phyloP scores from a whole-genome alignment of 2,797 vertebrate genomes.

The Heteromormyrus szaboi region DNA sequence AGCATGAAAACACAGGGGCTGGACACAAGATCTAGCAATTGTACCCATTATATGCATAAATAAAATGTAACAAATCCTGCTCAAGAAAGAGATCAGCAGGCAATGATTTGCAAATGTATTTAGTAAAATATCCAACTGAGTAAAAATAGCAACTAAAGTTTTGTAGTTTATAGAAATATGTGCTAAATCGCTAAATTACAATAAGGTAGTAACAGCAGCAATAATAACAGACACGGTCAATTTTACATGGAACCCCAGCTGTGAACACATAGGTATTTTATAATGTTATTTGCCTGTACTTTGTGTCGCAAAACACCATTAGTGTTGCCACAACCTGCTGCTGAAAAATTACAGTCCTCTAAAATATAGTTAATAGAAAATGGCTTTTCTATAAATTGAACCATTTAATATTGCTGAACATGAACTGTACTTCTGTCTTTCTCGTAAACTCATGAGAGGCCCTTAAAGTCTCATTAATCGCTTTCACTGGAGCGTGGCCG shows the following conservation, averaged over 20 bases:
- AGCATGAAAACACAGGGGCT: not conserved
- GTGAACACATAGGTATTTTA: not conserved
- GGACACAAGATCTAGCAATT: not conserved
- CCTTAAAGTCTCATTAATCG: constrained; percentile 1
- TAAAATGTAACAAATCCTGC: not conserved
- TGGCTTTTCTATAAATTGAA: not conserved
- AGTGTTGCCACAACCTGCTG: not conserved
- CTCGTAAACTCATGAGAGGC: not conserved
- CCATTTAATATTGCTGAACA: not conserved
- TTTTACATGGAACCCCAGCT: not conserved
- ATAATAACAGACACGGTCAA: not conserved
- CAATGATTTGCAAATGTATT: not conserved
- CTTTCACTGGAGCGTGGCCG: not conserved
- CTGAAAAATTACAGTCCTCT: not conserved
- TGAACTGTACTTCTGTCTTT: not conserved
- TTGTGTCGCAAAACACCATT: not conserved
- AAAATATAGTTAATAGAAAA: not conserved
- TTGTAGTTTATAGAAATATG: not conserved
- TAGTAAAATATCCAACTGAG: not conserved
- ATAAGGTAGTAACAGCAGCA: not conserved
- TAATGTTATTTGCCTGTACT: not conserved
- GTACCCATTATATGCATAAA: not conserved
- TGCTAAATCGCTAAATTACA: not conserved
- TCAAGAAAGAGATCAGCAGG: not conserved
- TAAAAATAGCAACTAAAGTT: not conserved